A percentile compares a stretch with the other conserved stretches of the same genome.
phyloP scores from a whole-genome alignment of 2,113 vertebrate species.

The Misgurnus anguillicaudatus region DNA sequence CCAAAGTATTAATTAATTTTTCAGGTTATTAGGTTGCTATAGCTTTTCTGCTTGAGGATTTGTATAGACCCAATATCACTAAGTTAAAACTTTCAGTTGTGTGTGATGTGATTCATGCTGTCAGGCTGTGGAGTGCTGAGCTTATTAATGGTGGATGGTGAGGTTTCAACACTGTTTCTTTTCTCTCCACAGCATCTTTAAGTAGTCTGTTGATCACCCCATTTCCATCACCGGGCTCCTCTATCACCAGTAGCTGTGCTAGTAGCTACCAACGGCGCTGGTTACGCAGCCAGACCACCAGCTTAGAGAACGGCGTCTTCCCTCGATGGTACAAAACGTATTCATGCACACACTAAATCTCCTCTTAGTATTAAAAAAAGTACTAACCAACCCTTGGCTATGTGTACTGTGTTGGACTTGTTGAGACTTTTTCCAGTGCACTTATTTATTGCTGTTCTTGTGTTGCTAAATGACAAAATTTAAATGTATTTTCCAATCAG shows the following conservation, averaged over 20 bases:
- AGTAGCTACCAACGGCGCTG: constrained; percentile 97
- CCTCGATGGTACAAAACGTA: constrained; percentile 84
- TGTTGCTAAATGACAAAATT: too few relatives aligned
- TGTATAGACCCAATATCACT: background rate
- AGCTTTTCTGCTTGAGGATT: background rate
- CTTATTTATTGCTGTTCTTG: too few relatives aligned
- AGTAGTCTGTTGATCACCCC: constrained; percentile 97
- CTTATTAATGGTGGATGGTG: constrained; percentile 33
- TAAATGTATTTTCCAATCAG: too few relatives aligned
- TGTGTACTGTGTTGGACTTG: too few relatives aligned
- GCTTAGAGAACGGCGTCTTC: constrained; percentile 96
- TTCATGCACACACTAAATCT: background rate
- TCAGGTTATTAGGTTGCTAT: background rate
- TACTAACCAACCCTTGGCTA: too few relatives aligned
- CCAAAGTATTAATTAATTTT: too few relatives aligned
- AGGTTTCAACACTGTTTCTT: background rate
- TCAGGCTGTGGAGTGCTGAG: constrained; percentile 13
- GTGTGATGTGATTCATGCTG: constrained; percentile 22
- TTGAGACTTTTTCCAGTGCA: too few relatives aligned
- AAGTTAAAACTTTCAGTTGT: background rate
- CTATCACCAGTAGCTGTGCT: constrained; percentile 93
- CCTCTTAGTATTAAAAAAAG: too few relatives aligned
- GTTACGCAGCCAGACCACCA: constrained; percentile 97
- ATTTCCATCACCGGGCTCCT: constrained; percentile 94
- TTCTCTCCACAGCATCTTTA: constrained; percentile 82